These are phyloP conservation scores for Acrobasis repandana DNA, from an alignment of 2,888 invertebrate genomes.

Conservation along the genomic window DNA sequence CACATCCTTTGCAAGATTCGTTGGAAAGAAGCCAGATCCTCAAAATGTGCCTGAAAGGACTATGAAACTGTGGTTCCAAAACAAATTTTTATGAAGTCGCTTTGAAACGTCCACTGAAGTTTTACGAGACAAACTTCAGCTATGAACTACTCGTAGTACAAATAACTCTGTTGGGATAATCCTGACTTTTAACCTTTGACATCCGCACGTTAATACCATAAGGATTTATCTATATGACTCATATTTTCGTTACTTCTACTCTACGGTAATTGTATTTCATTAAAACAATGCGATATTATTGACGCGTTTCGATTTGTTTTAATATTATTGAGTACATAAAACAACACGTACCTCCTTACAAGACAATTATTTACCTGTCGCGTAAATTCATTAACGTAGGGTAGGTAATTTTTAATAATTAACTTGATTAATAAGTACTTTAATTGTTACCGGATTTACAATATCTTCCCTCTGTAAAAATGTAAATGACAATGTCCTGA, in stretches of 20 bases:
- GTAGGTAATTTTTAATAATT: too few relatives aligned
- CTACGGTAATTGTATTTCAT: too few relatives aligned
- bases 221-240: not conserved
- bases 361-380: too few relatives aligned
- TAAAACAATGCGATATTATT: too few relatives aligned
- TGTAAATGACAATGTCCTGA: too few relatives aligned
- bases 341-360: too few relatives aligned
- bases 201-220: not conserved
- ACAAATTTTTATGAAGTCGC: constrained; percentile 23
- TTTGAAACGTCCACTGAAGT: constrained; percentile 7
- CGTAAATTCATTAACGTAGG: too few relatives aligned
- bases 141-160: not conserved
- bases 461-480: too few relatives aligned
- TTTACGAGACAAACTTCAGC: constrained; percentile 16
- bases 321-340: too few relatives aligned
- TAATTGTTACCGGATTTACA: too few relatives aligned
- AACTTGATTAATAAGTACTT: too few relatives aligned
- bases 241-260: not conserved
- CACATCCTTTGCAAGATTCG: not conserved
- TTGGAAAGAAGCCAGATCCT: constrained; percentile 56
- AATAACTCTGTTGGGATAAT: constrained; percentile 5
- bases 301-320: too few relatives aligned
- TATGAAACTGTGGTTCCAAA: constrained; percentile 39
- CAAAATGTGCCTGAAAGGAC: constrained; percentile 38
- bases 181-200: constrained; percentile 4